Evolutionary conservation across 2,797 vertebrate genomes (phyloP).

Genomic region (Anisognathus igniventris): DNA sequence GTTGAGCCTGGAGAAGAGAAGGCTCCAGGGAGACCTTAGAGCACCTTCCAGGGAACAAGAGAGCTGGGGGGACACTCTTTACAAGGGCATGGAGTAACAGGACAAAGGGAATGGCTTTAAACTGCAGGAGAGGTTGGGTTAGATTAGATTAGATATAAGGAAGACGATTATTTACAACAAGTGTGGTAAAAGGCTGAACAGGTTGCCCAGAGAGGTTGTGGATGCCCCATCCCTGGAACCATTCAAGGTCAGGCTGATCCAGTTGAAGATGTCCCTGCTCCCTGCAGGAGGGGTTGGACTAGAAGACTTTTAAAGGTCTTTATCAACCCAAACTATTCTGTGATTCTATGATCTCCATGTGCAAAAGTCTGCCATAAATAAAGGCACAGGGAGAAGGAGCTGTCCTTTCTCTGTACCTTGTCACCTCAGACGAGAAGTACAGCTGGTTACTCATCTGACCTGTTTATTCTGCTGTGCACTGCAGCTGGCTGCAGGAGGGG

Average conservation of each 20-base stretch:
- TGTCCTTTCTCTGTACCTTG: background rate
- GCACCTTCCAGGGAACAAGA: background rate
- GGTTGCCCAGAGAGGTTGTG: background rate
- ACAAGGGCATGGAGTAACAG: background rate
- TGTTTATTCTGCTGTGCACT: background rate
- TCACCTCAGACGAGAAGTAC: background rate
- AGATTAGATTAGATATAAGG: background rate
- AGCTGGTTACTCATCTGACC: background rate
- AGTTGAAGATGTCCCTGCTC: background rate
- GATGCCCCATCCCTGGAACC: background rate
- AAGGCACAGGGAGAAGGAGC: background rate
- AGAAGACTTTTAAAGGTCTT: background rate
- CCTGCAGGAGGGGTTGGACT: background rate
- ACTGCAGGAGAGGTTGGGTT: background rate
- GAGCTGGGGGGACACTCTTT: background rate
- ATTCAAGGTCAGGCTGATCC: background rate
- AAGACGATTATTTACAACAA: background rate
- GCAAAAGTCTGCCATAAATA: background rate
- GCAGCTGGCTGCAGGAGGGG: background rate
- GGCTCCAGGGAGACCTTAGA: background rate
- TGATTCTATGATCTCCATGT: background rate
- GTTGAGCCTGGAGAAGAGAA: background rate
- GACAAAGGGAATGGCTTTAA: background rate
- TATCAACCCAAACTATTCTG: background rate
- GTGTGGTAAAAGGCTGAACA: background rate